A percentile compares a stretch with the other conserved stretches of the same genome.
Evolutionary conservation across 2,113 vertebrate genomes (phyloP).

Genomic region (Acanthisitta chloris): DNA sequence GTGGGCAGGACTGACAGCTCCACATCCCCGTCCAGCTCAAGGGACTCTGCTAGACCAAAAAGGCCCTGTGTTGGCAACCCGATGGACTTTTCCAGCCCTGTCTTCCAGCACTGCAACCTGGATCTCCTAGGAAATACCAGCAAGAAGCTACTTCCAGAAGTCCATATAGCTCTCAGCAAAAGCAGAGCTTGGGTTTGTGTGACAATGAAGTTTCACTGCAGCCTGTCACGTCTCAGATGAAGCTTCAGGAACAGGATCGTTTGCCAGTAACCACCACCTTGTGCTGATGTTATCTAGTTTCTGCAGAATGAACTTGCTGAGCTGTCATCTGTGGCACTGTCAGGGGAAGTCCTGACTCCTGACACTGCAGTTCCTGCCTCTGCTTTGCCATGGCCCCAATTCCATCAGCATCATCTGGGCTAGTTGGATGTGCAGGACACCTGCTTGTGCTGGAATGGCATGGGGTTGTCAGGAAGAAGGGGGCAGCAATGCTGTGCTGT

Average conservation of each 20-base stretch:
- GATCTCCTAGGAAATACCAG: neutral
- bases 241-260: slow-evolving; percentile 55
- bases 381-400: slow-evolving; percentile 3
- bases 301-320: slow-evolving; percentile 75
- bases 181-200: neutral
- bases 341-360: slow-evolving; percentile 75
- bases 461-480: neutral
- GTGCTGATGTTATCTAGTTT: slow-evolving; percentile 77
- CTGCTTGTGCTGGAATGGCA: neutral
- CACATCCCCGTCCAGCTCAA: neutral
- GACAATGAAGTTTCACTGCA: neutral
- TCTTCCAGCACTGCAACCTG: rapidly evolving
- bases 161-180: neutral
- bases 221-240: slow-evolving; percentile 42
- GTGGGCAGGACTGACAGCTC: neutral
- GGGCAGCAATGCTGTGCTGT: neutral
- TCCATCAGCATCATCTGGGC: neutral
- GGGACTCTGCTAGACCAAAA: neutral
- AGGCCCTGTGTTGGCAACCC: neutral
- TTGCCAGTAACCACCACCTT: slow-evolving; percentile 69
- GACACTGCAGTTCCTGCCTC: slow-evolving; percentile 34
- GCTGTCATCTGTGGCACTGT: slow-evolving; percentile 20
- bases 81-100: neutral
- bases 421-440: neutral
- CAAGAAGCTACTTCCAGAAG: neutral